phyloP scores from a whole-genome alignment of 2,888 invertebrate species.

The Nycteola revayana region DNA sequence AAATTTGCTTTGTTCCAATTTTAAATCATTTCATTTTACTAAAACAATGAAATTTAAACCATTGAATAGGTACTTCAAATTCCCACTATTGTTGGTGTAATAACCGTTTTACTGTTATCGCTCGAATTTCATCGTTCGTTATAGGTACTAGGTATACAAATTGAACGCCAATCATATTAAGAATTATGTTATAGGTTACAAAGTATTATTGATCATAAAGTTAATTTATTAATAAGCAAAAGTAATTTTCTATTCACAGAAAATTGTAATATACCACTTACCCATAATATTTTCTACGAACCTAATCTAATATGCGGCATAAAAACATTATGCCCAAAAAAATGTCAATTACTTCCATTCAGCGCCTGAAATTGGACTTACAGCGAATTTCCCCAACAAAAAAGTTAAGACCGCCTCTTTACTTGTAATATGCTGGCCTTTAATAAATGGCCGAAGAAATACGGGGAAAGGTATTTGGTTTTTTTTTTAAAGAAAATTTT shows the following conservation, averaged over 20 bases:
- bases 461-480: slow-evolving; percentile 40
- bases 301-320: slow-evolving; percentile 20
- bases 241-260: background rate
- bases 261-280: too few species aligned
- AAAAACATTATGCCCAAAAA: slow-evolving; percentile 26
- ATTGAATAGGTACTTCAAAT: too few species aligned
- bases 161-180: too few species aligned
- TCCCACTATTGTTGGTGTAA: too few species aligned
- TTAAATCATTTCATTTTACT: too few species aligned
- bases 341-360: slow-evolving; percentile 38
- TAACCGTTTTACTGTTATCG: too few species aligned
- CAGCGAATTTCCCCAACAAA: slow-evolving; percentile 34
- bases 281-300: slow-evolving; percentile 1
- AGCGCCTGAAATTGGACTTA: slow-evolving; percentile 40
- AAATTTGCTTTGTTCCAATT: too few species aligned
- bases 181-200: too few species aligned
- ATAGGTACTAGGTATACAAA: too few species aligned
- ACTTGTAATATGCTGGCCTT: slow-evolving; percentile 45
- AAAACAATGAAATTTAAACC: too few species aligned
- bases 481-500: slow-evolving; percentile 46
- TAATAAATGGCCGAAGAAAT: slow-evolving; percentile 50
- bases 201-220: background rate
- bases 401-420: slow-evolving; percentile 36
- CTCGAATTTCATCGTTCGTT: too few species aligned
- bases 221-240: background rate